These are phyloP conservation scores for Hipparchia semele DNA, from an alignment of 2,888 invertebrate species.

Conservation along the genomic window DNA sequence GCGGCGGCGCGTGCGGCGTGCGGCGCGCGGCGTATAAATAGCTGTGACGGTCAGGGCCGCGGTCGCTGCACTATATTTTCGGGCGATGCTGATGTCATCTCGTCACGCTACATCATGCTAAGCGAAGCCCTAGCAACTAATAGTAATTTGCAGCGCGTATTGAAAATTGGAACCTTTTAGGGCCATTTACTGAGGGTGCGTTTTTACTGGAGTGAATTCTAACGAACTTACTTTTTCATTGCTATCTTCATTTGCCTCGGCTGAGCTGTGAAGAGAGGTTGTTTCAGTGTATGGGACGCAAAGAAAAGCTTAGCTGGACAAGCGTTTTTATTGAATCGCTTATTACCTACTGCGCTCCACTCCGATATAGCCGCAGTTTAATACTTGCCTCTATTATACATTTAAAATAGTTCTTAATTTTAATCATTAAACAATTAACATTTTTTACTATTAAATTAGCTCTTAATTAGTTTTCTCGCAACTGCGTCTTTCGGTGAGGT, in stretches of 20 bases:
- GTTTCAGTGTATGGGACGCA: neutral
- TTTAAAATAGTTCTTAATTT: too few relatives aligned
- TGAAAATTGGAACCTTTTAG: neutral
- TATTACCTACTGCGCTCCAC: too few relatives aligned
- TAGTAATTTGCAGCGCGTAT: neutral
- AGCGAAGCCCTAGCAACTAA: neutral
- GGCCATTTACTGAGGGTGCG: neutral
- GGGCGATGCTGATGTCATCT: constrained; percentile 42
- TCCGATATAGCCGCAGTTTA: too few relatives aligned
- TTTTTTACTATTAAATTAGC: too few relatives aligned
- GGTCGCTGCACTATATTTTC: constrained; percentile 41
- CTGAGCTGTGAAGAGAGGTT: too few relatives aligned
- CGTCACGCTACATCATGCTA: constrained; percentile 25
- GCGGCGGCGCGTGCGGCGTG: neutral
- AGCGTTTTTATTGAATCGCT: too few relatives aligned
- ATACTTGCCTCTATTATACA: too few relatives aligned
- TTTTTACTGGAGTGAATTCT: neutral
- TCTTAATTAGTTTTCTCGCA: too few relatives aligned
- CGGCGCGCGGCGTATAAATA: constrained; percentile 56
- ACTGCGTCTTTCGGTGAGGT: too few relatives aligned
- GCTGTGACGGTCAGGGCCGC: constrained; percentile 58
- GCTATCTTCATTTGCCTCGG: too few relatives aligned
- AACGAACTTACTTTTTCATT: too few relatives aligned
- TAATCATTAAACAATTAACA: too few relatives aligned
- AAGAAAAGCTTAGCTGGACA: neutral